Evolutionary conservation across 2,113 vertebrate species (phyloP), one percentile per base, ranked within the genome.

Genomic region (Equus quagga): DNA sequence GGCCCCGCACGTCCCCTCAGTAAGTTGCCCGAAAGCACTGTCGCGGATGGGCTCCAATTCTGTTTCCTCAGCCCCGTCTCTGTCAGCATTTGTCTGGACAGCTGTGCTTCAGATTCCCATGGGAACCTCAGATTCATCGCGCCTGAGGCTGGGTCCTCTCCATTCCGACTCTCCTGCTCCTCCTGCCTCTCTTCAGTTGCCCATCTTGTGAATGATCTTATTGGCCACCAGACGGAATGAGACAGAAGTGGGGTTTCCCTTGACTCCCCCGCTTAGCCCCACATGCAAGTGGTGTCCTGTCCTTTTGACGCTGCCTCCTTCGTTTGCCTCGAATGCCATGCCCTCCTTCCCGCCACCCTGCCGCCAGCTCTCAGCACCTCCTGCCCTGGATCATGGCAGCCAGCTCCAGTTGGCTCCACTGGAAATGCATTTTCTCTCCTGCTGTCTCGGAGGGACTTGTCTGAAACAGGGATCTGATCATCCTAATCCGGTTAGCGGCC

Each of bases 11-110:
- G 0, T 10, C 60, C 41, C 49, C 36, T 36, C 12, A 54, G 41
- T 18, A 26, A 67, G 36, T 19, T 72, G 13, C 36, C 49, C 2
- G 26, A 11, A 2, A 21, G 75, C 28, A 1, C n/a, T 60, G 41
- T n/a, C 2, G 0, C 56, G 7, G 21, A 4, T 18, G 21, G 89
- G 28, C 58, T n/a, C 31, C 33, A 0, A 0, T 36, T 88, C 21
- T 44, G 24, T 54, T 13, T 31, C 67, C 41, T 85, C 7, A 36
- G 44, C 56, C 24, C 13, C 23, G 12, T 23, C 0, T 51, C 26
- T 54, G 0, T 19, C 26, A 36, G 54, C 51, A 19, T 41, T 36
- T 3, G 0, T 70, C 24, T 58, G 21, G 73, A 41, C 5, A 9
- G 33, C 36, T 13, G 5, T 56, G 6, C n/a, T 60, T 51, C 12